These are phyloP conservation scores for Myzus persicae DNA, from an alignment of 1,140 invertebrate genomes.

Conservation along the genomic window DNA sequence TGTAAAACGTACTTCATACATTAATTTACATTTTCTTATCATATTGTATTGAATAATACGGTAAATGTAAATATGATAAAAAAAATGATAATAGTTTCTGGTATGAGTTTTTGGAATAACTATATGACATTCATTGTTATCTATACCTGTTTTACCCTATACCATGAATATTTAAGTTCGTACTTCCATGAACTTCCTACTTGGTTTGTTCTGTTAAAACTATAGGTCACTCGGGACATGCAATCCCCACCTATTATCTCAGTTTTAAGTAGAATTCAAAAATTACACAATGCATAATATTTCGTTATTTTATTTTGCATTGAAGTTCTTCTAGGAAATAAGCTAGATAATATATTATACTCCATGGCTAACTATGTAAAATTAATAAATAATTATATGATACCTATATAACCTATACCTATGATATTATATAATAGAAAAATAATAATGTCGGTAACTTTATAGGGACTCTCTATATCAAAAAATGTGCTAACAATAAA, in stretches of 20 bases:
- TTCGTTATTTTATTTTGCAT: background rate
- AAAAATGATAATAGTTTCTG: background rate
- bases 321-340: background rate
- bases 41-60: background rate
- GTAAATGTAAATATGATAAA: too few relatives aligned
- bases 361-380: background rate
- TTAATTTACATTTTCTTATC: background rate
- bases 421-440: background rate
- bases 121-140: background rate
- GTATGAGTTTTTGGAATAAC: background rate
- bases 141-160: too few relatives aligned
- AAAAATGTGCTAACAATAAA: background rate
- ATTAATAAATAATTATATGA: background rate
- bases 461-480: background rate
- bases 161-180: background rate
- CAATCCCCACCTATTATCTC: background rate
- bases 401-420: background rate
- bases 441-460: background rate
- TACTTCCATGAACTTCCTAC: background rate
- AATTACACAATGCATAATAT: background rate
- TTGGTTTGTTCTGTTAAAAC: background rate
- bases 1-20: background rate
- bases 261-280: background rate
- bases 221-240: too few relatives aligned
- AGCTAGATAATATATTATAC: too few relatives aligned